Conservation (phyloP, 35 echinoderm and acorn worm genomes). For the Holothuria glaberrima region DNA sequence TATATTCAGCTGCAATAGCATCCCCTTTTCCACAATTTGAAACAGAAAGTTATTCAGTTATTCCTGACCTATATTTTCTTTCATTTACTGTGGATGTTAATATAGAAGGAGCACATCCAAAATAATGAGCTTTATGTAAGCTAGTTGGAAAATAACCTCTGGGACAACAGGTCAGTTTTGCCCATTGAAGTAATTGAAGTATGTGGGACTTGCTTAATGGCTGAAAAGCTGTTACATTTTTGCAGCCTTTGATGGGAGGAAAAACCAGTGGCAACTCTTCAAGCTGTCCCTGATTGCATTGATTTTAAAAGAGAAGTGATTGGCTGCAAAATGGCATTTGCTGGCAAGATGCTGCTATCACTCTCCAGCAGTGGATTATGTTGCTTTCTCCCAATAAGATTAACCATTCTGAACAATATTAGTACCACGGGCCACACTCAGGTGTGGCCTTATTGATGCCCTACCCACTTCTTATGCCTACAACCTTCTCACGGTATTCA, state of each 20-base stretch:
- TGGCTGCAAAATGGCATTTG: constrained; percentile 17
- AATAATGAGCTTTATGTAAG: too few relatives aligned
- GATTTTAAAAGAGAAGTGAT: constrained; percentile 24
- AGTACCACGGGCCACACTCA: constrained; percentile 21
- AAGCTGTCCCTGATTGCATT: constrained; percentile 17
- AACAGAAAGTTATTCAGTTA: too few relatives aligned
- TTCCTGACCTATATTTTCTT: too few relatives aligned
- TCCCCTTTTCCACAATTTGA: too few relatives aligned
- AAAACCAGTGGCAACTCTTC: background rate
- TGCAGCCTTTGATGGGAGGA: background rate
- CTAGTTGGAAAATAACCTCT: too few relatives aligned
- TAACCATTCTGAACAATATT: constrained; percentile 10
- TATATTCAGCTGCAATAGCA: too few relatives aligned
- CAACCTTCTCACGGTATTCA: constrained; percentile 30
- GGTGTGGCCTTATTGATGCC: background rate
- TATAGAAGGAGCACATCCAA: too few relatives aligned
- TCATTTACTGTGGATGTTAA: too few relatives aligned
- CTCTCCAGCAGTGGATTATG: constrained; percentile 42
- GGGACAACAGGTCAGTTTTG: too few relatives aligned
- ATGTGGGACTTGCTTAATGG: background rate
- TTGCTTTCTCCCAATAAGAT: constrained; percentile 7
- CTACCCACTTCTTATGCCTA: background rate
- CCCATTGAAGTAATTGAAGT: background rate
- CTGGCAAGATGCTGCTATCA: background rate
- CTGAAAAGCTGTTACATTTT: background rate